These are phyloP conservation scores for Poeciliopsis infans DNA, from an alignment of 2,797 vertebrate species.

Conservation along the genomic window DNA sequence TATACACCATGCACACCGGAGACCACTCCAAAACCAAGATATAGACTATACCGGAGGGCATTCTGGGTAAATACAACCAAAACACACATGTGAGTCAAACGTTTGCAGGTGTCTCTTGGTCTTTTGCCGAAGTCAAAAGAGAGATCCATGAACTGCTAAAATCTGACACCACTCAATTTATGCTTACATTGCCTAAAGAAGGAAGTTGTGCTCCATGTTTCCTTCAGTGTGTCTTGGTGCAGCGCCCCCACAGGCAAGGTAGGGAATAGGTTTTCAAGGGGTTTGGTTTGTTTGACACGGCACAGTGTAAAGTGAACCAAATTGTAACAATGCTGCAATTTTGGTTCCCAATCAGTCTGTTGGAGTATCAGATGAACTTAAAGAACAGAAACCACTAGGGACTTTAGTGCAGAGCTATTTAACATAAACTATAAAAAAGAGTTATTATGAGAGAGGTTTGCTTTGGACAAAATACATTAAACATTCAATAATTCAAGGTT, in stretches of 20 bases:
- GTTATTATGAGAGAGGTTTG: neutral
- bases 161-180: neutral
- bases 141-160: neutral
- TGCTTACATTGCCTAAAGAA: neutral
- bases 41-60: neutral
- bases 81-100: neutral
- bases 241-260: neutral
- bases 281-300: neutral
- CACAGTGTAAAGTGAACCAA: neutral
- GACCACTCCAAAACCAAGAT: neutral
- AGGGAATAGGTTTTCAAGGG: neutral
- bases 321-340: neutral
- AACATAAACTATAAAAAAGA: conserved; percentile 9
- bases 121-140: neutral
- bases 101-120: neutral
- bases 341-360: neutral
- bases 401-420: conserved; percentile 21
- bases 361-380: neutral
- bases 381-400: conserved; percentile 19
- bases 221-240: neutral
- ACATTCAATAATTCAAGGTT: conserved; percentile 8
- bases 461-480: conserved; percentile 3
- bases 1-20: neutral
- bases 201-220: neutral
- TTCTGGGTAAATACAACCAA: neutral